Conservation (phyloP, 2,888 invertebrate species). For the Aphodius sticticus region DNA sequence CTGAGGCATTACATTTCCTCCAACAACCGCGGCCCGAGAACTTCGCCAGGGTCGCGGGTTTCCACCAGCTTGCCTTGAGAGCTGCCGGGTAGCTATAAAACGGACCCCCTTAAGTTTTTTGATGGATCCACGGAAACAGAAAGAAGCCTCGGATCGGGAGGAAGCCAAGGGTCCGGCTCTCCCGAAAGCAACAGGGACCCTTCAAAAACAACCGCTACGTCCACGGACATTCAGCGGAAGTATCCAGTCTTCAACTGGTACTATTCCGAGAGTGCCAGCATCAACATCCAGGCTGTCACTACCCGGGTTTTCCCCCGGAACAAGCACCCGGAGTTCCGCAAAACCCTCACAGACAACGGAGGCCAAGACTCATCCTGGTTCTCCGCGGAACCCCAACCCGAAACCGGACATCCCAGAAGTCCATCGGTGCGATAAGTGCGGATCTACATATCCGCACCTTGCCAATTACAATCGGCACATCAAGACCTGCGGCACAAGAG, state of each 20-base stretch:
- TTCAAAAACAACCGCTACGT: neutral
- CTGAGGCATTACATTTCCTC: too few relatives aligned
- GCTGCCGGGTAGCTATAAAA: too few relatives aligned
- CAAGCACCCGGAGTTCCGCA: neutral
- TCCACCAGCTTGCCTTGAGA: too few relatives aligned
- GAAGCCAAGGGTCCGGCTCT: neutral
- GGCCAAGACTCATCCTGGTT: slow-evolving; percentile 21
- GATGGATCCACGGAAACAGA: neutral
- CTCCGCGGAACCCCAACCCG: neutral
- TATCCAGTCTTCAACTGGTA: neutral
- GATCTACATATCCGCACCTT: slow-evolving; percentile 22
- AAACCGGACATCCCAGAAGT: neutral
- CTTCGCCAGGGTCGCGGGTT: too few relatives aligned
- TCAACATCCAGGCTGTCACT: neutral
- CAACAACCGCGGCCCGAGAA: too few relatives aligned
- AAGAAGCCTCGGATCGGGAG: slow-evolving; percentile 13
- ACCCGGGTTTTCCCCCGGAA: slow-evolving; percentile 5
- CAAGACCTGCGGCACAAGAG: slow-evolving; percentile 25
- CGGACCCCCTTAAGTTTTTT: too few relatives aligned
- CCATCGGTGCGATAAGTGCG: slow-evolving; percentile 11
- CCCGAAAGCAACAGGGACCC: neutral
- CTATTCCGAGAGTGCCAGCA: neutral
- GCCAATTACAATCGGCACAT: slow-evolving; percentile 13
- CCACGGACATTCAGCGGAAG: neutral
- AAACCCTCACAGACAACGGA: neutral